A percentile compares a stretch with the other conserved stretches of the same genome.
phyloP scores from a whole-genome alignment of 92 coral and sea anemone species.

The Isaurus tuberculatus region DNA sequence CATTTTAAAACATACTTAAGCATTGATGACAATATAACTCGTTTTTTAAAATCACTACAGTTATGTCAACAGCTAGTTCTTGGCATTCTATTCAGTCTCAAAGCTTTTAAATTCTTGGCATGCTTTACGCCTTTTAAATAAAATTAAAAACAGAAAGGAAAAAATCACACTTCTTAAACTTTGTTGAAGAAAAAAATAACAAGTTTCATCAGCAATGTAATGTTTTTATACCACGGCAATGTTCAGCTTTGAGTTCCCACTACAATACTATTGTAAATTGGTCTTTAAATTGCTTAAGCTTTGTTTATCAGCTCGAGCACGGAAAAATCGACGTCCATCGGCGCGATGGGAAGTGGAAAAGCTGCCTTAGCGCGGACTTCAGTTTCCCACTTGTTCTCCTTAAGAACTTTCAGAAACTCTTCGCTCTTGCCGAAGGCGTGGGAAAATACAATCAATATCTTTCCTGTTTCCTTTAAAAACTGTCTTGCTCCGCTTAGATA shows the following conservation, averaged over 20 bases:
- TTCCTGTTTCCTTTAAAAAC: slow-evolving; percentile 56
- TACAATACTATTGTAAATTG: not conserved
- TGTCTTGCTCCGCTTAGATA: slow-evolving; percentile 63
- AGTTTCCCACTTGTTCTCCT: slow-evolving; percentile 61
- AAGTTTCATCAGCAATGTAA: not conserved
- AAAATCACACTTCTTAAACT: too few relatives aligned
- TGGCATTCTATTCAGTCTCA: too few relatives aligned
- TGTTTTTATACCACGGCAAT: not conserved
- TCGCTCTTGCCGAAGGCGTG: slow-evolving; percentile 59
- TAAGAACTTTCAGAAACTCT: slow-evolving; percentile 47
- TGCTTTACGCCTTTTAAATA: too few relatives aligned
- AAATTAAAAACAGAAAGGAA: too few relatives aligned
- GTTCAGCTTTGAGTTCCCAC: not conserved
- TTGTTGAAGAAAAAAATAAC: too few relatives aligned
- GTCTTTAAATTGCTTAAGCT: not conserved
- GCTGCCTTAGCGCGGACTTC: slow-evolving; percentile 22
- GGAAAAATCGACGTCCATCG: slow-evolving; percentile 36
- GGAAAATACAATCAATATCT: slow-evolving; percentile 60
- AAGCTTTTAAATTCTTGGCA: too few relatives aligned
- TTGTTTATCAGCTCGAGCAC: slow-evolving; percentile 23
- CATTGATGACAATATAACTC: too few relatives aligned
- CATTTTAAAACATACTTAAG: too few relatives aligned
- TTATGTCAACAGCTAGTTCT: too few relatives aligned
- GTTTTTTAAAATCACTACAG: too few relatives aligned
- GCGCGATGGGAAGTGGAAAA: slow-evolving; percentile 31